Base-by-base conservation (phyloP, 2,888 invertebrate genomes). In the Ctena decussata region DNA sequence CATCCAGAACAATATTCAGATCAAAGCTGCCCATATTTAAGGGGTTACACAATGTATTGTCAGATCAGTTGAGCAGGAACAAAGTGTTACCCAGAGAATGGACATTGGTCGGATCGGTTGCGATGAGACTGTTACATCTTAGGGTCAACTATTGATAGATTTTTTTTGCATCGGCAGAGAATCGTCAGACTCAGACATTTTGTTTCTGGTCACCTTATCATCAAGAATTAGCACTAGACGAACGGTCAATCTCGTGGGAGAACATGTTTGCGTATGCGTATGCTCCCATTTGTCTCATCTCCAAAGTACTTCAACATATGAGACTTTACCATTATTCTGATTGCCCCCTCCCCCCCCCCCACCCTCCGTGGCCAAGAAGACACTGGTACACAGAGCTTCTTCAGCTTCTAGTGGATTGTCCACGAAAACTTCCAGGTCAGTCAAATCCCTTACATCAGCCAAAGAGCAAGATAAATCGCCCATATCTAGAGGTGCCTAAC, bases 101-200 rank as follows among this genome's bases (percentile, higher is more conserved):
- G 77, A n/a, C 30, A 18, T 53, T 77, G 2, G 70, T 70, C 44
- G 39, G n/a, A 11, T 18, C n/a, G 0, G 44, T 77, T 11, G 70
- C 44, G 8, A 41, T 30, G 11, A n/a, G 39, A 39, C 12, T 77
- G 65, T 77, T 77, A 24, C 69, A 37, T 0, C 3, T 8, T 27
- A 44, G 78, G 78, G 78, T 44, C 12, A 37, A 30, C 71, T 71
- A 1, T 21, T 78, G 32, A 71, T 78, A 44, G 70, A 78, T 65
- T 39, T 78, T 18, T 49, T 78, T 78, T 77, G 78, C 78, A 44
- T 71, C 78, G 18, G 60, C 11, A 46, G 49, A 44, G 21, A 72
- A 72, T 37, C 44, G 35, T 27, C 12, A 78, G 18, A 30, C 57
- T 1, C 32, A 15, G 0, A 2, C 72, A 15, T 78, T 71, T 39